Evolutionary conservation across 2,113 vertebrate genomes (phyloP), one percentile per base, ranked within the genome.

Genomic region (Hippolais icterina): DNA sequence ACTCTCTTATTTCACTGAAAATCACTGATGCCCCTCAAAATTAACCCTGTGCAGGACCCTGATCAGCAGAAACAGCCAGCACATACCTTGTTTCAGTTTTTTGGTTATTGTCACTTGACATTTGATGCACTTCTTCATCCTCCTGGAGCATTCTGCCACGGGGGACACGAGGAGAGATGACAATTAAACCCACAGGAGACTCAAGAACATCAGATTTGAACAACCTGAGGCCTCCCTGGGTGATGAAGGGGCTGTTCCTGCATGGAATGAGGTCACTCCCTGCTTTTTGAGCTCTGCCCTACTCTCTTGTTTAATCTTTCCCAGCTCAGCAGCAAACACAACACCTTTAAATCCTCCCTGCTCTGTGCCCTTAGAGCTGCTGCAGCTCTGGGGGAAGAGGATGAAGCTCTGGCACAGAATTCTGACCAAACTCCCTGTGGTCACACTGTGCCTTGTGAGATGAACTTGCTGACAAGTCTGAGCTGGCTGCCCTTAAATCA

Each of bases 61-160:
- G 21, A 15, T 1, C 28, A 56, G 57, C 1, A 78, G 52, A 7
- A 91, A 44, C 15, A 72, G 68, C n/a, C 84, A 88, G 9, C 6
- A 88, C 92, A 8, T 97, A 99, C 99, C 99, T 98, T 99, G 98
- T 75, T 99, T 98, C 56, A 99, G 98, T 92, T 99, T 99, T 98
- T 99, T 99, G 74, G 98, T 98, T 97, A 99, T 99, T 27, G 98
- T 98, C 96, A 98, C 99, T 98, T 99, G 99, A 97, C 99, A 99
- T 97, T 99, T 98, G 98, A 99, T 99, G 96, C 99, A 99, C 90
- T 99, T 99, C 98, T 99, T 99, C 99, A 99, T 99, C 70, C 99
- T 98, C 96, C 98, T 98, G 89, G 99, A 99, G 66, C 99, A 99
- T 83, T 99, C 99, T 99, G 93, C 63, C 46, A 81, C 0, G 1